phyloP scores from a whole-genome alignment of 2,888 invertebrate genomes.

The Drosophila incognita region DNA sequence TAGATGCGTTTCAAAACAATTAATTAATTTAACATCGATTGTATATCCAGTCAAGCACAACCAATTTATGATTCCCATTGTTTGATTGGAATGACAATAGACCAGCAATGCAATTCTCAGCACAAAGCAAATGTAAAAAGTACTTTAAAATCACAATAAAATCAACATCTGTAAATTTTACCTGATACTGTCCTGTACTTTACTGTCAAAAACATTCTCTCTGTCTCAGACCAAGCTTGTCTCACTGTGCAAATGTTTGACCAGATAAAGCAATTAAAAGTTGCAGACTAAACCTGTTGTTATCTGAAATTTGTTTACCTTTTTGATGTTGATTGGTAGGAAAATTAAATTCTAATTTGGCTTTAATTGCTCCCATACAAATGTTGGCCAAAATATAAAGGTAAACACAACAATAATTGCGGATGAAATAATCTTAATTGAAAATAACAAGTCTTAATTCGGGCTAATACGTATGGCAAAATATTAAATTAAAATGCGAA shows the following conservation, averaged over 20 bases:
- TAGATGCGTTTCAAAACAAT: background rate
- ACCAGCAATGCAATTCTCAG: background rate
- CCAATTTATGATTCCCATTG: background rate
- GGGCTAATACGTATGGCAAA: background rate
- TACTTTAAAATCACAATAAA: background rate
- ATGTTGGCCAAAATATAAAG: background rate
- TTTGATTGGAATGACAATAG: background rate
- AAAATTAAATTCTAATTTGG: background rate
- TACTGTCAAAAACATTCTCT: background rate
- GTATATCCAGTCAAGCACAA: background rate
- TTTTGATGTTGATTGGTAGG: background rate
- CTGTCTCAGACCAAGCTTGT: too few relatives aligned
- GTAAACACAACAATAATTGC: too few relatives aligned
- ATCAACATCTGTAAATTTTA: background rate
- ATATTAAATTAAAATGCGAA: background rate
- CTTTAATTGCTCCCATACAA: background rate
- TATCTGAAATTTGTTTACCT: background rate
- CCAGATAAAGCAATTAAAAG: constrained; percentile 11
- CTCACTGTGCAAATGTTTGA: constrained; percentile 1
- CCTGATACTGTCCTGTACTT: background rate
- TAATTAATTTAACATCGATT: background rate
- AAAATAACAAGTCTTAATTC: background rate
- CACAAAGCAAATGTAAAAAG: too few relatives aligned
- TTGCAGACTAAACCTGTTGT: constrained; percentile 2
- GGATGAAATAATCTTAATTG: background rate